Evolutionary conservation across 2,888 invertebrate genomes (phyloP).

Genomic region (Hirtodrosophila histrioides): DNA sequence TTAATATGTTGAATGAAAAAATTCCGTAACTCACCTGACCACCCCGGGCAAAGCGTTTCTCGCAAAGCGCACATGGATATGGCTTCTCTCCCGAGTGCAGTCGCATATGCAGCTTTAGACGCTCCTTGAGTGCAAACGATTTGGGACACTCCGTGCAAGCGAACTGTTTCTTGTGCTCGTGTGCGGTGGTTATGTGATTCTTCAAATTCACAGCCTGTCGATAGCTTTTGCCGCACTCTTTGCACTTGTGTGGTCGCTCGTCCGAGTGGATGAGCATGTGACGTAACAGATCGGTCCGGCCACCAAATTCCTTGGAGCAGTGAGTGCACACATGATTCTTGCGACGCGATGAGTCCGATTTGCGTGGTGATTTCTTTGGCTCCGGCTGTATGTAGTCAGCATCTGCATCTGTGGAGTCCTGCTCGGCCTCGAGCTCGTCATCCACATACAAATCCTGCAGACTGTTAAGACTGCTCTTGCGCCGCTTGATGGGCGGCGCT

Average conservation of each 20-base stretch:
- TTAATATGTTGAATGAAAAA: no score
- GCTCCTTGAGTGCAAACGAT: constrained; percentile 90
- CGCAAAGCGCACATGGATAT: constrained; percentile 87
- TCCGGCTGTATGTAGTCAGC: constrained; percentile 56
- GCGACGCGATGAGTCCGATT: constrained; percentile 45
- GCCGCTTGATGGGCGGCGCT: constrained; percentile 46
- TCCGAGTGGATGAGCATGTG: constrained; percentile 89
- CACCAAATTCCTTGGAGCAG: constrained; percentile 88
- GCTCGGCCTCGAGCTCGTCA: constrained; percentile 20
- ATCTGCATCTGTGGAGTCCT: constrained; percentile 45
- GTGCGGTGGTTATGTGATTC: constrained; percentile 86
- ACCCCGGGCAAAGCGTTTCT: constrained; percentile 89
- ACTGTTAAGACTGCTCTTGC: constrained; percentile 63
- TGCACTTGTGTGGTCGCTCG: constrained; percentile 87
- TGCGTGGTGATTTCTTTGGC: constrained; percentile 34
- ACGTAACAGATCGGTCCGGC: constrained; percentile 88
- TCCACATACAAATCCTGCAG: constrained; percentile 45
- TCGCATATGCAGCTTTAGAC: constrained; percentile 89
- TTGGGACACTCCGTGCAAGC: constrained; percentile 91
- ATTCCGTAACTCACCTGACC: constrained; percentile 87
- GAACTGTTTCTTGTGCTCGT: constrained; percentile 85
- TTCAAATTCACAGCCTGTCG: constrained; percentile 88
- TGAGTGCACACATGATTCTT: constrained; percentile 86
- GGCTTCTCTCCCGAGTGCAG: constrained; percentile 90
- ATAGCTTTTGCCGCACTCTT: constrained; percentile 87